Base-by-base conservation (phyloP, 2,113 vertebrate species). In the Alligator mississippiensis region DNA sequence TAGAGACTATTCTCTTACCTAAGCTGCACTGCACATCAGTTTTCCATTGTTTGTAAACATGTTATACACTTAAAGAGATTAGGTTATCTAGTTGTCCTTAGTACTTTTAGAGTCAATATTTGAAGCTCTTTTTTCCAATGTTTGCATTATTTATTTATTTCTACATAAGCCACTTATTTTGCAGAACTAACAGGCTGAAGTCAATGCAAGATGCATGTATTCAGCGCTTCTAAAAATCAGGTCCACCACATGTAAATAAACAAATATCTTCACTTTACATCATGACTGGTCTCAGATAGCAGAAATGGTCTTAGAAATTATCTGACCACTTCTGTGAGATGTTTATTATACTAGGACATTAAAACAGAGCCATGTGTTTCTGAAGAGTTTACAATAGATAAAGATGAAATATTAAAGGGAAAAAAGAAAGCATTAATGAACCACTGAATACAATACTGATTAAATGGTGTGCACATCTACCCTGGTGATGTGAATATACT, bases 401-500 rank as follows among this genome's bases (percentile, higher is more conserved):
- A 3, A 62, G n/a, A 38, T 72, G 34, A 68, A 27, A 47, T 60
- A 12, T 74, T n/a, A 60, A 9, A 47, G 8, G 47, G 47, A 47
- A 47, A 47, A 47, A 47, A 47, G 47, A 63, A 84, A 18, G 3
- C 19, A 14, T 27, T 78, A 14, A 6, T 28, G 15, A 62, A 30
- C 8, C 9, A 54, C 61, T 25, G 5, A 3, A 38, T 57, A 2
- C 6, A 3, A 38, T 57, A 2, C 2, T 66, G 61, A 9, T 30
- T 68, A 21, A 61, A 55, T 15, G 61, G 17, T 9, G 1, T 0
- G 2, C 17, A 7, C 59, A 28, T 30, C 62, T 58, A 5, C 66
- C 55, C 1, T 0, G 14, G 58, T 61, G 62, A 16, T 64, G 55
- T 1, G 4, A 59, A 68, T 7, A 19, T 22, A 3, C 59, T 55